These are phyloP conservation scores for Charadrius vociferus DNA, from an alignment of 2,113 vertebrate species.

Conservation along the genomic window DNA sequence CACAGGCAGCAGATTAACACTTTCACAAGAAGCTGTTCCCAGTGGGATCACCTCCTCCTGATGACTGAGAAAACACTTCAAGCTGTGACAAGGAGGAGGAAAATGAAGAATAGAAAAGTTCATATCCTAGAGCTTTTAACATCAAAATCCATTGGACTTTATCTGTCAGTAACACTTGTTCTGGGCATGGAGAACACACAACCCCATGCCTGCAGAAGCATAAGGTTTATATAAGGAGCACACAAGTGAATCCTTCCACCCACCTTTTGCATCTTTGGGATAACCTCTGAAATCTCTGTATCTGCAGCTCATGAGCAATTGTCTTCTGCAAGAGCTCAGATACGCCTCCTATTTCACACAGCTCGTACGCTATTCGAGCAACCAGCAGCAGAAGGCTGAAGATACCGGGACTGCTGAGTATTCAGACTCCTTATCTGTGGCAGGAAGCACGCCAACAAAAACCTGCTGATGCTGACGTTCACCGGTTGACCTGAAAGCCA, in stretches of 20 bases:
- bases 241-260: neutral
- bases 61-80: conserved; percentile 20
- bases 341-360: neutral
- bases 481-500: neutral
- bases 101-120: neutral
- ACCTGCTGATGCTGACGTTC: neutral
- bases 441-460: neutral
- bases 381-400: neutral
- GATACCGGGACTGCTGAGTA: neutral
- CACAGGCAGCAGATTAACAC: conserved; percentile 42
- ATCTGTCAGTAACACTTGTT: neutral
- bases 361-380: neutral
- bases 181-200: neutral
- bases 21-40: conserved; percentile 25
- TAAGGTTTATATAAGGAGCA: neutral
- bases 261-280: neutral
- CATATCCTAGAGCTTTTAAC: neutral
- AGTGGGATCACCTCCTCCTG: conserved; percentile 1
- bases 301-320: neutral
- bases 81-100: conserved; percentile 7
- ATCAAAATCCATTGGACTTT: neutral
- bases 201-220: neutral
- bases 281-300: neutral
- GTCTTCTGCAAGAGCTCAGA: neutral
- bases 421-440: neutral